These are phyloP conservation scores for Crax fasciolata DNA, from an alignment of 2,797 vertebrate genomes.

Conservation along the genomic window DNA sequence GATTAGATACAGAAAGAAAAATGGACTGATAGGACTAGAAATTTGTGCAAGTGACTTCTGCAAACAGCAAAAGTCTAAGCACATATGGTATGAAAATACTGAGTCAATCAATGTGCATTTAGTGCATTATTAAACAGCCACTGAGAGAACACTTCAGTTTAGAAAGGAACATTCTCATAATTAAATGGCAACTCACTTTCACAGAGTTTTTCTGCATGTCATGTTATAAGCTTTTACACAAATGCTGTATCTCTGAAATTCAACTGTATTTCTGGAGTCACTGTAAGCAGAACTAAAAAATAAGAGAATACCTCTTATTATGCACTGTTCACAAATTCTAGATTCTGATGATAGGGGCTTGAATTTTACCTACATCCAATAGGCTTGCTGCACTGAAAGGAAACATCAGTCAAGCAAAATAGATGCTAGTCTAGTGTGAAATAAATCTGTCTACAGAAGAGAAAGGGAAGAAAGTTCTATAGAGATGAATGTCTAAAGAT, in stretches of 20 bases:
- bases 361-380: not conserved
- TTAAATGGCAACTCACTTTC: not conserved
- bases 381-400: not conserved
- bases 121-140: not conserved
- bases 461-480: not conserved
- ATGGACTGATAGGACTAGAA: not conserved
- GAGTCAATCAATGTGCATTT: constrained; percentile 10
- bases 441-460: constrained; percentile 7
- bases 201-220: not conserved
- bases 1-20: constrained; percentile 14
- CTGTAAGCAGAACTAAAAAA: not conserved
- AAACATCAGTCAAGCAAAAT: constrained; percentile 36
- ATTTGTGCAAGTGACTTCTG: not conserved
- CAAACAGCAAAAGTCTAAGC: constrained; percentile 21
- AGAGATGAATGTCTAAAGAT: not conserved
- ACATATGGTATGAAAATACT: not conserved
- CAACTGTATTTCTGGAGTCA: not conserved
- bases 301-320: not conserved
- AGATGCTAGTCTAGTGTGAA: not conserved
- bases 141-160: not conserved
- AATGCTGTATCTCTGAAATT: not conserved
- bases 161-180: not conserved
- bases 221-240: constrained; percentile 7
- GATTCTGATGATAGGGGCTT: not conserved
- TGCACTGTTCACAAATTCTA: not conserved